phyloP scores from a whole-genome alignment of 2,888 invertebrate genomes.

The Drosophila helvetica region DNA sequence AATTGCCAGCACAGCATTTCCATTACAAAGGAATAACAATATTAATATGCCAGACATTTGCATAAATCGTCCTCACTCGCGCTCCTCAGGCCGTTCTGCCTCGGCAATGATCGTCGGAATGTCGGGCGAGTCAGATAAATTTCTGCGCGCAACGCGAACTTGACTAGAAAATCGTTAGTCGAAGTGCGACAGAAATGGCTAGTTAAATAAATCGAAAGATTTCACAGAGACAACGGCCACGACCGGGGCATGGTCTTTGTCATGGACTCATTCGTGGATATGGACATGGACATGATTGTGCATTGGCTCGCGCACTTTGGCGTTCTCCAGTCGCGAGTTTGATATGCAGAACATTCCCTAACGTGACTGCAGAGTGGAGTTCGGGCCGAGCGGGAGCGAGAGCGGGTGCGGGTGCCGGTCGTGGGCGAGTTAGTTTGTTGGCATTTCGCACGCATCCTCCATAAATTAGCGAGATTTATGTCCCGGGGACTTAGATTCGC shows the following conservation, averaged over 20 bases:
- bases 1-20: conserved; percentile 46
- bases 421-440: conserved; percentile 65
- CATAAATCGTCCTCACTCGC: conserved; percentile 32
- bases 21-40: conserved; percentile 53
- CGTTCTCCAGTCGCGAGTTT: conserved; percentile 48
- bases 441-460: conserved; percentile 74
- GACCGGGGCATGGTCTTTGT: conserved; percentile 31
- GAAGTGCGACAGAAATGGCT: conserved; percentile 71
- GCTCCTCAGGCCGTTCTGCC: background rate
- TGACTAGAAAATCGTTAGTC: conserved; percentile 69
- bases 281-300: conserved; percentile 29
- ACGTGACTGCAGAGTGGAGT: conserved; percentile 34
- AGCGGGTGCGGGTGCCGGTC: conserved; percentile 18
- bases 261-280: conserved; percentile 17
- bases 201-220: conserved; percentile 77
- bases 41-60: conserved; percentile 43
- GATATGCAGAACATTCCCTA: conserved; percentile 67
- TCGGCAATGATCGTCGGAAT: conserved; percentile 39
- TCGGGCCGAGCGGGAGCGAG: conserved; percentile 5
- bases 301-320: conserved; percentile 29
- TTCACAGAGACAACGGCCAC: conserved; percentile 55
- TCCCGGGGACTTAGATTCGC: conserved; percentile 67
- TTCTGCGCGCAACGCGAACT: conserved; percentile 52
- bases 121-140: conserved; percentile 67
- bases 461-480: conserved; percentile 77